Percentiles rank a stretch among this genome's conserved stretches.
Conservation (phyloP, 2,797 vertebrate species). For the Dicrostonyx torquatus region DNA sequence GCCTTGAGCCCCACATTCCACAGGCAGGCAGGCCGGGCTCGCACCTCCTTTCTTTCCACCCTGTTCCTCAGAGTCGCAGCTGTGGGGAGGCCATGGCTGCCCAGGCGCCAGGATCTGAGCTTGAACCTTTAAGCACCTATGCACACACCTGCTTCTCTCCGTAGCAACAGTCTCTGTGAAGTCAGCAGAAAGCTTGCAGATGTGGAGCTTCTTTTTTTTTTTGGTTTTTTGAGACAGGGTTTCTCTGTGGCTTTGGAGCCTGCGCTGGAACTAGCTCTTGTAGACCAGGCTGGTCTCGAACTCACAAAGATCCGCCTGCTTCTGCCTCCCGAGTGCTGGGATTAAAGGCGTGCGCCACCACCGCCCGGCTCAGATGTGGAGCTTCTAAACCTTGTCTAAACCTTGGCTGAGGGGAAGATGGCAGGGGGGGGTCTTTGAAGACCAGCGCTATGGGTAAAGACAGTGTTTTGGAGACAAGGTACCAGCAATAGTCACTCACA, state of each 20-base stretch:
- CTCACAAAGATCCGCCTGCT: too few relatives aligned
- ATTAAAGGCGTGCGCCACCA: too few relatives aligned
- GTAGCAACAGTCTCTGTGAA: not conserved
- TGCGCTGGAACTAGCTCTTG: too few relatives aligned
- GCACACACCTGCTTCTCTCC: not conserved
- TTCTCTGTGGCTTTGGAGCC: too few relatives aligned
- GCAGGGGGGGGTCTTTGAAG: not conserved
- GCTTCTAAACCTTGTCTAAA: not conserved
- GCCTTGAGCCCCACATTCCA: not conserved
- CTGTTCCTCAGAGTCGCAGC: not conserved
- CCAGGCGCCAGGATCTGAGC: accelerated
- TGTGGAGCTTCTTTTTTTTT: accelerated
- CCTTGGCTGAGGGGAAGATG: not conserved
- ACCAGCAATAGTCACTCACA: not conserved
- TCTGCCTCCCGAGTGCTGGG: too few relatives aligned
- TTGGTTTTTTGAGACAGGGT: too few relatives aligned
- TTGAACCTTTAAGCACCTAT: not conserved
- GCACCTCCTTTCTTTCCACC: not conserved
- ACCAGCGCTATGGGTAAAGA: not conserved
- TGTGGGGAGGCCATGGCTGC: accelerated
- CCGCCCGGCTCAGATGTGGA: accelerated
- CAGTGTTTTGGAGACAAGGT: not conserved
- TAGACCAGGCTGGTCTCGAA: too few relatives aligned
- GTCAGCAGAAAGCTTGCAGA: too few relatives aligned
- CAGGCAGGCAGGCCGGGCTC: not conserved